Conservation (phyloP, 2,888 invertebrate species). For the Ochropleura plecta region DNA sequence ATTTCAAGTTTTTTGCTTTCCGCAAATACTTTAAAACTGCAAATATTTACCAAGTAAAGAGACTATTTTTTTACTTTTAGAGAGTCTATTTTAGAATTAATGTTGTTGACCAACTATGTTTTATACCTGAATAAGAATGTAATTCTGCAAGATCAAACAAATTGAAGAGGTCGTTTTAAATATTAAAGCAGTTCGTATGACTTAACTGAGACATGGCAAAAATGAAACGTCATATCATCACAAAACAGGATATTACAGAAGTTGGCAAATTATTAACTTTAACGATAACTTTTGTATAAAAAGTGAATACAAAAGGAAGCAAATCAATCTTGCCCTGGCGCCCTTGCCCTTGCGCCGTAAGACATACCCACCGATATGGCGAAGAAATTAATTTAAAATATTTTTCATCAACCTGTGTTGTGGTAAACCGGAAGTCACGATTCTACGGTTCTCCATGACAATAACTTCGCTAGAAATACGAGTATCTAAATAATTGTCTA, state of each 20-base stretch:
- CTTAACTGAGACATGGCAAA: neutral
- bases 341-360: no score
- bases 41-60: slow-evolving; percentile 29
- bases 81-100: neutral
- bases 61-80: slow-evolving; percentile 1
- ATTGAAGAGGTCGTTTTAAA: neutral
- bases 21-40: neutral
- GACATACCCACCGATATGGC: neutral
- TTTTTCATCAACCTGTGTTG: neutral
- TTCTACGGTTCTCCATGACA: neutral
- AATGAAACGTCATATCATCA: neutral
- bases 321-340: neutral
- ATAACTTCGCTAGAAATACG: neutral
- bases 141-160: neutral
- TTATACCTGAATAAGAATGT: neutral
- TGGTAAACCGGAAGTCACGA: neutral
- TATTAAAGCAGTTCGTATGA: neutral
- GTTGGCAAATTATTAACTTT: neutral
- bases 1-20: neutral
- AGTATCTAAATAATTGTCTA: slow-evolving; percentile 31
- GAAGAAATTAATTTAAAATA: neutral
- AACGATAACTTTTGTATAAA: neutral
- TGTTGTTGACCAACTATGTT: neutral
- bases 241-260: neutral
- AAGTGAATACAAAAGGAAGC: neutral